These are phyloP conservation scores for Drosophila vallismaia DNA, from an alignment of 2,888 invertebrate genomes.

Conservation along the genomic window DNA sequence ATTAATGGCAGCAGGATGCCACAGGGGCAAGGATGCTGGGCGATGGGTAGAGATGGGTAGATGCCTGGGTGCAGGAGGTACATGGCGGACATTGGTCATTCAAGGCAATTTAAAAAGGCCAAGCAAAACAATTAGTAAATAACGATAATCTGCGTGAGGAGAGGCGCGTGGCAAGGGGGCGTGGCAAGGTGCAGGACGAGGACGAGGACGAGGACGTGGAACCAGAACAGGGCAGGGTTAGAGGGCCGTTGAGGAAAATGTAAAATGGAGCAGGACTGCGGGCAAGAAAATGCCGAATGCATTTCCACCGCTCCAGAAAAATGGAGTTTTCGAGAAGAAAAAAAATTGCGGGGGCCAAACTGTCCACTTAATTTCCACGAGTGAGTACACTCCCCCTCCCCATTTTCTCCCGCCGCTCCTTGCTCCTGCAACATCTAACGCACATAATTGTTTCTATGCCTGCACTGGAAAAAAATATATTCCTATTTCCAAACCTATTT, in stretches of 20 bases:
- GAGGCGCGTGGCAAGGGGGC: constrained; percentile 31
- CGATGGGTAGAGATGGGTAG: not conserved
- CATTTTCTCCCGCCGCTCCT: constrained; percentile 11
- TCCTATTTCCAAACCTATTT: no score
- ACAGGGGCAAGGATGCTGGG: constrained; percentile 4
- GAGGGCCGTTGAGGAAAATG: not conserved
- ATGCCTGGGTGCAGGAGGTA: not conserved
- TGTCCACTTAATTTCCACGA: constrained; percentile 75
- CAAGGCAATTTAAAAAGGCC: constrained; percentile 47
- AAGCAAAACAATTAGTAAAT: constrained; percentile 72
- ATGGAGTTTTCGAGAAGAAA: not conserved
- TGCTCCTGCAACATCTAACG: constrained; percentile 56
- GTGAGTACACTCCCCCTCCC: constrained; percentile 45
- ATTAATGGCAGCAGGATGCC: constrained; percentile 45
- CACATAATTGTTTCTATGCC: constrained; percentile 74
- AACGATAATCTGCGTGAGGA: constrained; percentile 72
- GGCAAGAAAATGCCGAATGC: constrained; percentile 58
- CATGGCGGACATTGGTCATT: constrained; percentile 42
- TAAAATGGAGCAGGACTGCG: constrained; percentile 11
- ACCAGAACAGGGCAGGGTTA: not conserved
- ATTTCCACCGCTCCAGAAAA: constrained; percentile 51
- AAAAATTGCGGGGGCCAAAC: constrained; percentile 41
- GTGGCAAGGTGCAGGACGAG: constrained; percentile 11
- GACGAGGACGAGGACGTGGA: no score
- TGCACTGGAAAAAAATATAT: not conserved